Evolutionary conservation across 2,888 invertebrate genomes (phyloP).

Genomic region (Dromius quadrimaculatus): DNA sequence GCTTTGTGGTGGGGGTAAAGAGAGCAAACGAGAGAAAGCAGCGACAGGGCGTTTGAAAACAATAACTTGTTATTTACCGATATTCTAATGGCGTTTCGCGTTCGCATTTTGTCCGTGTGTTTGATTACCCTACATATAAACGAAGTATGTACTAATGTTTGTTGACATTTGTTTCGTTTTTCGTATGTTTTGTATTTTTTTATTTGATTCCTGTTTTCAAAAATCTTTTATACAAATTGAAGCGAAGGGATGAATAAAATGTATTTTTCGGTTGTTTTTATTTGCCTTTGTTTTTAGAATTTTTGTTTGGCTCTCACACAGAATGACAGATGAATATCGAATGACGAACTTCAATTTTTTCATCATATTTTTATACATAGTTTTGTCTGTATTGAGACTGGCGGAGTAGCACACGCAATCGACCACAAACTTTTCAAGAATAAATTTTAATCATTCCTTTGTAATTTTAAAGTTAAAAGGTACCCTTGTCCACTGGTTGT

Average conservation of each 20-base stretch:
- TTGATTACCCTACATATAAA: slow-evolving; percentile 44
- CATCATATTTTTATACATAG: too few relatives aligned
- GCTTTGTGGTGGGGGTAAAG: background rate
- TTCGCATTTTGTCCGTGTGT: slow-evolving; percentile 23
- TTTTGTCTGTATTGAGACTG: too few relatives aligned
- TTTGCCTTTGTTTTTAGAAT: slow-evolving; percentile 11
- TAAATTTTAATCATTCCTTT: too few relatives aligned
- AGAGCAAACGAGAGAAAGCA: slow-evolving; percentile 20
- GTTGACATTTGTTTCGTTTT: slow-evolving; percentile 43
- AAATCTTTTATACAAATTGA: slow-evolving; percentile 40
- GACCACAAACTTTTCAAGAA: too few relatives aligned
- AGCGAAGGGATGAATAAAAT: slow-evolving; percentile 20
- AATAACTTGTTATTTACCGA: slow-evolving; percentile 47
- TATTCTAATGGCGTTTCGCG: slow-evolving; percentile 34
- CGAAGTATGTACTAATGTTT: slow-evolving; percentile 42
- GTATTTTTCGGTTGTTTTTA: slow-evolving; percentile 27
- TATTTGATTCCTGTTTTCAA: slow-evolving; percentile 36
- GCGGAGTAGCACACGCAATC: too few relatives aligned
- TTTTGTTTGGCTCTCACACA: background rate
- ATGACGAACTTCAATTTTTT: too few relatives aligned
- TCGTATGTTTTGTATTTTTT: slow-evolving; percentile 40
- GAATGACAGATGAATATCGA: background rate
- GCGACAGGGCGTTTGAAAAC: slow-evolving; percentile 43
- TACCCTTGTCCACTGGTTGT: too few relatives aligned
- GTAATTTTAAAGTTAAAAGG: too few relatives aligned